Conservation (phyloP, 1,140 invertebrate genomes). For the Phortica variegata region DNA sequence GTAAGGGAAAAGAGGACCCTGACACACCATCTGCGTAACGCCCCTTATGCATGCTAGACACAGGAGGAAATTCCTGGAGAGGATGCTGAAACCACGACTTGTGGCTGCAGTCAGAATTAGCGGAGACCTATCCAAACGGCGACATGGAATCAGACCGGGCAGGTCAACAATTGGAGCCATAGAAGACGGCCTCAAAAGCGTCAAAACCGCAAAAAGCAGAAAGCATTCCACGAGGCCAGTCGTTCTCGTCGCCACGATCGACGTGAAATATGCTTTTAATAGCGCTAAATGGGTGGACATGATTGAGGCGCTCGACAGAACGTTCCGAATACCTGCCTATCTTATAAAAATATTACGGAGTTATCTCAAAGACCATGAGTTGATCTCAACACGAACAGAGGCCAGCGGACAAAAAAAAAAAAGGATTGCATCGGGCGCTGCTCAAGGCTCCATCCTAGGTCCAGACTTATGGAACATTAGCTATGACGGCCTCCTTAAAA, state of each 20-base stretch:
- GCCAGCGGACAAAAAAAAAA: background rate
- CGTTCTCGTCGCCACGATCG: conserved; percentile 25
- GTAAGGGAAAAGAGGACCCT: no score
- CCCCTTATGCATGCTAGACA: conserved; percentile 34
- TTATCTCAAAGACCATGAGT: background rate
- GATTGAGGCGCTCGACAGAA: background rate
- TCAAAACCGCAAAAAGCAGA: no score
- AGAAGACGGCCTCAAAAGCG: no score
- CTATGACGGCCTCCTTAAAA: background rate
- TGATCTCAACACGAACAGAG: background rate
- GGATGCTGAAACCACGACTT: conserved; percentile 16
- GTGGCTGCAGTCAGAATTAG: no score
- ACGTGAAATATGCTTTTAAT: conserved; percentile 35
- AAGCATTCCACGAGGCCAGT: conserved; percentile 20
- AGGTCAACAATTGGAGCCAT: no score
- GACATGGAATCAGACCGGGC: background rate
- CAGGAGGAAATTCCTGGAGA: conserved; percentile 26
- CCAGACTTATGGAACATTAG: background rate
- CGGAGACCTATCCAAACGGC: background rate
- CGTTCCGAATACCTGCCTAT: background rate
- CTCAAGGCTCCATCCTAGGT: conserved; percentile 1
- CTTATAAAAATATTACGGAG: background rate
- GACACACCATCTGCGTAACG: no score
- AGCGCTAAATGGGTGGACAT: conserved; percentile 19
- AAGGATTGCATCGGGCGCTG: background rate